Evolutionary conservation across 2,113 vertebrate species (phyloP).

Genomic region (Microcebus tavaratra): DNA sequence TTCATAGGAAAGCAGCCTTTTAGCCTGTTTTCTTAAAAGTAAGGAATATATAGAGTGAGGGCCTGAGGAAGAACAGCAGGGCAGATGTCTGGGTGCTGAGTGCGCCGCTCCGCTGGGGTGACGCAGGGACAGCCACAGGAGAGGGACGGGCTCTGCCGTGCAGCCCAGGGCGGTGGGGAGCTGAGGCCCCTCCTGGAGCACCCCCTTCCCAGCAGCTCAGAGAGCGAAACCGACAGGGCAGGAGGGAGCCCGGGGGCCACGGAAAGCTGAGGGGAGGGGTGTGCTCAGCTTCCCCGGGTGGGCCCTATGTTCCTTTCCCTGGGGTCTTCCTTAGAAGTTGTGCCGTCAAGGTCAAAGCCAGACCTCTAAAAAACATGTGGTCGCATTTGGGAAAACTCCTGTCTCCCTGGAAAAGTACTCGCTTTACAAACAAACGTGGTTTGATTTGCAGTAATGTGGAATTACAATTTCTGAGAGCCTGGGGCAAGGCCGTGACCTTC

Average conservation of each 20-base stretch:
- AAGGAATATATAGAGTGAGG: neutral
- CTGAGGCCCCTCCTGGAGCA: neutral
- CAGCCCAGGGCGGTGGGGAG: no score
- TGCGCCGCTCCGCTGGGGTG: accelerated
- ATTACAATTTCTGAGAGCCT: neutral
- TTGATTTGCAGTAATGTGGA: neutral
- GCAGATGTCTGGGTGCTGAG: neutral
- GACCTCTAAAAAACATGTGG: neutral
- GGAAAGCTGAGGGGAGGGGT: accelerated
- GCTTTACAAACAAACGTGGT: neutral
- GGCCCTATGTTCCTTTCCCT: neutral
- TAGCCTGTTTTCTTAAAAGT: neutral
- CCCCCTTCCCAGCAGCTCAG: accelerated
- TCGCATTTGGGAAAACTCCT: neutral
- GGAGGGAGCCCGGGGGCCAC: neutral
- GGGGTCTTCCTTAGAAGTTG: neutral
- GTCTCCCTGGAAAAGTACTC: neutral
- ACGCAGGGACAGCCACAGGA: neutral
- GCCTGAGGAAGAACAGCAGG: neutral
- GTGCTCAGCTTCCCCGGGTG: neutral
- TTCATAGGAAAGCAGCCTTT: neutral
- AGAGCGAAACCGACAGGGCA: neutral
- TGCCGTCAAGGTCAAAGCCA: neutral
- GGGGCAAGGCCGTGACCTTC: neutral
- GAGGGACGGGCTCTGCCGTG: no score